These are phyloP conservation scores for Apamea monoglypha DNA, from an alignment of 2,888 invertebrate species.

Conservation along the genomic window DNA sequence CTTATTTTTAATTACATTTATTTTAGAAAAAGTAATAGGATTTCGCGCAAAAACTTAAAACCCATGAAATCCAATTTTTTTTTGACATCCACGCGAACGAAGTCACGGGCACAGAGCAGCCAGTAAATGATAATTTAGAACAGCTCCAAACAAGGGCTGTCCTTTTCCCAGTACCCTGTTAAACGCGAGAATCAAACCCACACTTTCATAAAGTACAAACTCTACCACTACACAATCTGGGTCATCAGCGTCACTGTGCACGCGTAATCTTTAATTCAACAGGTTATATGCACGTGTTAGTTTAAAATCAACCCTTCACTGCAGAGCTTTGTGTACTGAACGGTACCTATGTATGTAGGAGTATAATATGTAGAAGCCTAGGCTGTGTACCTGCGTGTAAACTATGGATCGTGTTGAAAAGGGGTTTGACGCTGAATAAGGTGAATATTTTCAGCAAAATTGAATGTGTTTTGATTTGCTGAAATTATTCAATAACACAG, in stretches of 20 bases:
- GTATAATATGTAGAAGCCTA: background rate
- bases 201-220: background rate
- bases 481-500: too few relatives aligned
- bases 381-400: background rate
- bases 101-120: background rate
- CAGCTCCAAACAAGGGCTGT: rapidly evolving
- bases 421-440: background rate
- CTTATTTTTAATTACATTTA: too few relatives aligned
- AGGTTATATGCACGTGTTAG: slow-evolving; percentile 52
- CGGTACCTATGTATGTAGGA: background rate
- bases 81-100: too few relatives aligned
- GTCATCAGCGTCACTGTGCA: slow-evolving; percentile 31
- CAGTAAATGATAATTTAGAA: too few relatives aligned
- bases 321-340: slow-evolving; percentile 24
- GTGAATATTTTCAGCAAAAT: background rate
- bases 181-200: background rate
- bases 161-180: background rate
- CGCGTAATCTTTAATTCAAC: slow-evolving; percentile 60
- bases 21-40: too few relatives aligned
- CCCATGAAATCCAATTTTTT: too few relatives aligned
- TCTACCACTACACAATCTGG: background rate
- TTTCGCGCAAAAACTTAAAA: too few relatives aligned
- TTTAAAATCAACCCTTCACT: slow-evolving; percentile 53
- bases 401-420: background rate
- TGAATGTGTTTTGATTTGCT: background rate